A percentile compares a stretch with the other conserved stretches of the same genome.
These are phyloP conservation scores for Tenthredo livida DNA, from an alignment of 2,888 invertebrate genomes.

Conservation along the genomic window DNA sequence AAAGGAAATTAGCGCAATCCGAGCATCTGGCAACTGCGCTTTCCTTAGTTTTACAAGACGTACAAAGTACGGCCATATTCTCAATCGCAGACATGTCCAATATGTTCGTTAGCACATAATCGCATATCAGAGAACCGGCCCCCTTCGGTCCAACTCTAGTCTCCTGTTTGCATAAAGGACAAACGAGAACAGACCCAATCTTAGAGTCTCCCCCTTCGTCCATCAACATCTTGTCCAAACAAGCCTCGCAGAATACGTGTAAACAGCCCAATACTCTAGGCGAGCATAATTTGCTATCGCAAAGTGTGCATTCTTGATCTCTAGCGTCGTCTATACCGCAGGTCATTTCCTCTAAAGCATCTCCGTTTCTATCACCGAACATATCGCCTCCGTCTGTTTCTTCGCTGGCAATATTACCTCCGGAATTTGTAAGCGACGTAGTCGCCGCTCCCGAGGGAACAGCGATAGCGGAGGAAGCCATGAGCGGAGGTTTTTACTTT, in stretches of 20 bases:
- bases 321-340: slow-evolving; percentile 41
- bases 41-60: slow-evolving; percentile 97
- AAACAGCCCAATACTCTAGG: slow-evolving; percentile 95
- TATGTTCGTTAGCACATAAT: slow-evolving; percentile 92
- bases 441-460: slow-evolving; percentile 69
- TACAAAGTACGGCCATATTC: slow-evolving; percentile 86
- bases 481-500: slow-evolving; percentile 51
- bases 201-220: slow-evolving; percentile 86
- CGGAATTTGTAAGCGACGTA: slow-evolving; percentile 58
- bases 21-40: slow-evolving; percentile 96
- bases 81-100: slow-evolving; percentile 90
- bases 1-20: slow-evolving; percentile 96
- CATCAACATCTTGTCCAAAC: slow-evolving; percentile 90
- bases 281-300: slow-evolving; percentile 86
- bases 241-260: slow-evolving; percentile 96
- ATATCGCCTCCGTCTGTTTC: slow-evolving; percentile 69
- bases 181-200: slow-evolving; percentile 84
- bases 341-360: slow-evolving; percentile 51
- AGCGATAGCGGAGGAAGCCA: slow-evolving; percentile 74
- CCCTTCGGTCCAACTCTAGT: slow-evolving; percentile 90
- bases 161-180: slow-evolving; percentile 92
- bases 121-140: slow-evolving; percentile 89
- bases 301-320: slow-evolving; percentile 73
- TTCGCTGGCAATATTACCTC: slow-evolving; percentile 62
- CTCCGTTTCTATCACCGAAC: slow-evolving; percentile 66